Base-by-base conservation (phyloP, 2,113 vertebrate genomes). In the Megaceryle maxima region DNA sequence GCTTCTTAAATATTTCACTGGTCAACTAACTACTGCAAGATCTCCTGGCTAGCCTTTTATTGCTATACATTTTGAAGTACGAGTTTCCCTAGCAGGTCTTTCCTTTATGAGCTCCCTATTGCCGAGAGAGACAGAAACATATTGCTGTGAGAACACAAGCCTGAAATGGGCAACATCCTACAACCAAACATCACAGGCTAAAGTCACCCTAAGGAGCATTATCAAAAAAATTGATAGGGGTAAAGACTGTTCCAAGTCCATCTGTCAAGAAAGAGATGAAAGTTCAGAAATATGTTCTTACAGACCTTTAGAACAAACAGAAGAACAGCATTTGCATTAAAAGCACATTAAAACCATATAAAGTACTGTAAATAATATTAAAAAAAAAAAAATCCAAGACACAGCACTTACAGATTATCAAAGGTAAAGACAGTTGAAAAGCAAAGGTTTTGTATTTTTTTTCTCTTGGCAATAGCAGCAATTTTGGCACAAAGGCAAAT, bases 211-310 rank as follows among this genome's bases (percentile, higher is more conserved):
- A 69, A 88, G 25, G 29, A 57, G 44, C 39, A 56, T 29, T 33
- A 51, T 28, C 24, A n/a, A 25, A 24, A 82, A 88, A 85, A 68
- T 68, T 94, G 82, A 83, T 28, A 50, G 37, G 78, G 86, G 90
- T 77, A 67, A 87, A 93, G 95, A 95, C 97, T 97, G 97, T 97
- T 97, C 96, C 97, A 96, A 97, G 97, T 84, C 92, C 95, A 96
- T 86, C 91, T 66, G 95, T 90, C 69, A 76, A 39, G 26, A 88
- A 62, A 93, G 80, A 62, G 53, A 13, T 92, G 72, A 63, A 67
- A 84, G 85, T 87, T 94, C 13, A 15, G 94, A 94, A 96, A 97
- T 56, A 93, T 37, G 59, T 79, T 94, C 83, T 95, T 95, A 97
- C 92, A 97, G 91, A 96, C 85, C 94, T 95, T 88, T 88, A 97